These are phyloP conservation scores for Malurus splendens DNA, from an alignment of 2,797 vertebrate genomes.

Conservation along the genomic window DNA sequence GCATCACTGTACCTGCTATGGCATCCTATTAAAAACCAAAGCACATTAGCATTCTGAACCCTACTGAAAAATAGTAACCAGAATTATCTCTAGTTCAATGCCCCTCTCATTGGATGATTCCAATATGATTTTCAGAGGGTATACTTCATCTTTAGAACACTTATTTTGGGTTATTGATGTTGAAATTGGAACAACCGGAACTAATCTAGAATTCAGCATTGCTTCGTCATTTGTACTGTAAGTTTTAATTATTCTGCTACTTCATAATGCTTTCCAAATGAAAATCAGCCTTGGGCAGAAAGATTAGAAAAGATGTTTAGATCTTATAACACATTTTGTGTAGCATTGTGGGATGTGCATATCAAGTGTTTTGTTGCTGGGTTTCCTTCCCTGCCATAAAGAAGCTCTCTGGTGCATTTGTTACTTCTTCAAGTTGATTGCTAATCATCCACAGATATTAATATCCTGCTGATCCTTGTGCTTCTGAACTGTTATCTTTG, in stretches of 20 bases:
- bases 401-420: neutral
- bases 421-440: neutral
- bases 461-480: neutral
- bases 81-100: constrained; percentile 4
- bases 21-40: neutral
- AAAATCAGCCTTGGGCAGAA: constrained; percentile 21
- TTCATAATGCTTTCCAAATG: neutral
- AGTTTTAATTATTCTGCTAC: constrained; percentile 44
- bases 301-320: constrained; percentile 17
- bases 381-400: neutral
- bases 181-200: constrained; percentile 37
- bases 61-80: neutral
- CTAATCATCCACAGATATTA: constrained; percentile 8
- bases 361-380: neutral
- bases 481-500: neutral
- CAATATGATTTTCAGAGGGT: constrained; percentile 10
- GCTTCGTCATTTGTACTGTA: constrained; percentile 27
- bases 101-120: neutral
- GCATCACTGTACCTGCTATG: neutral
- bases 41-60: neutral
- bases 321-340: neutral
- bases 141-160: constrained; percentile 20
- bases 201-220: constrained; percentile 12
- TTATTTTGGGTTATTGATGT: neutral
- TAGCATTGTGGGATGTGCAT: neutral